These are phyloP conservation scores for Falcaria lacertinaria DNA, from an alignment of 2,888 invertebrate genomes.

Conservation along the genomic window DNA sequence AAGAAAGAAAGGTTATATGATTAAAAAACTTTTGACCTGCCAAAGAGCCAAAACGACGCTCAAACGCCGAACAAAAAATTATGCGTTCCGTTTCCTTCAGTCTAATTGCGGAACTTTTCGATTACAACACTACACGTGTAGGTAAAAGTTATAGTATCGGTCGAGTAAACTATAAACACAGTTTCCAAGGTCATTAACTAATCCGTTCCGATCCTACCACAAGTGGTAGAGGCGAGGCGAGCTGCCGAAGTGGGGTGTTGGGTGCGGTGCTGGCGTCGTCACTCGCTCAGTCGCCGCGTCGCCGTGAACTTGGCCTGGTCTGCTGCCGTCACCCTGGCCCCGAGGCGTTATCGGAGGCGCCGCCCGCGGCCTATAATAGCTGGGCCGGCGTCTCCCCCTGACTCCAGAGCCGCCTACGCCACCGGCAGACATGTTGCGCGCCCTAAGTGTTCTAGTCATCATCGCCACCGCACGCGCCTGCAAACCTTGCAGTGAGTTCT, in stretches of 20 bases:
- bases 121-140: slow-evolving; percentile 9
- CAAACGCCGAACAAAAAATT: no score
- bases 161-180: slow-evolving; percentile 24
- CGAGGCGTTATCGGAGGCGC: slow-evolving; percentile 71
- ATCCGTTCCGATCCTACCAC: slow-evolving; percentile 41
- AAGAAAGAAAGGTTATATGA: no score
- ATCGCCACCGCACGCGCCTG: slow-evolving; percentile 57
- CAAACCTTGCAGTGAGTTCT: slow-evolving; percentile 74
- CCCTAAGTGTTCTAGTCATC: slow-evolving; percentile 60
- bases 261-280: slow-evolving; percentile 35
- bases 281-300: slow-evolving; percentile 63
- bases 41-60: no score
- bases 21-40: no score
- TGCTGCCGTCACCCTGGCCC: slow-evolving; percentile 63
- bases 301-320: slow-evolving; percentile 76
- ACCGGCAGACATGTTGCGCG: slow-evolving; percentile 72
- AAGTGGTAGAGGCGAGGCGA: slow-evolving; percentile 25
- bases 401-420: slow-evolving; percentile 66
- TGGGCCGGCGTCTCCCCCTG: slow-evolving; percentile 70
- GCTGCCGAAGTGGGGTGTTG: slow-evolving; percentile 31
- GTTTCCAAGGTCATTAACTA: slow-evolving; percentile 58
- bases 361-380: slow-evolving; percentile 78
- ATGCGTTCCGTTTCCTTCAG: no score
- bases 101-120: neutral
- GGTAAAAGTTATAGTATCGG: slow-evolving; percentile 14